Percentiles rank a stretch among this genome's conserved stretches.
phyloP scores from a whole-genome alignment of 2,888 invertebrate species.

The Oligia strigilis region DNA sequence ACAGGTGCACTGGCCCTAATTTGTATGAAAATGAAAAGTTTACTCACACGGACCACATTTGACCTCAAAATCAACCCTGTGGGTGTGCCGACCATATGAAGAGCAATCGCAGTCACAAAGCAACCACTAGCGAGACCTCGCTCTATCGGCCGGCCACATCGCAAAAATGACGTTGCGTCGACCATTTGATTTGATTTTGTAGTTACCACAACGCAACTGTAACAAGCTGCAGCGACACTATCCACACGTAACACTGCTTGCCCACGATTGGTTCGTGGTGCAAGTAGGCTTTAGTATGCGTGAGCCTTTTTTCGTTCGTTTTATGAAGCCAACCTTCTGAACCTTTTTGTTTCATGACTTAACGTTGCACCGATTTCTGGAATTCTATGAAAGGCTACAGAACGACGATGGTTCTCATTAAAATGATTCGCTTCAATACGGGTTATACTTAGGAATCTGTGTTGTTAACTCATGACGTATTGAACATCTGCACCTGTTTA shows the following conservation, averaged over 20 bases:
- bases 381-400: constrained; percentile 9
- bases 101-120: background rate
- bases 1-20: background rate
- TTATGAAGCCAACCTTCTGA: background rate
- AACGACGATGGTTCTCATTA: constrained; percentile 24
- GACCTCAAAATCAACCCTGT: background rate
- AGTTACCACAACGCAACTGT: background rate
- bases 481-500: constrained; percentile 4
- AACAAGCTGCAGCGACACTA: background rate
- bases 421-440: constrained; percentile 40
- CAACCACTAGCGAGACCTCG: background rate
- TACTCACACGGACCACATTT: background rate
- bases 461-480: constrained; percentile 3
- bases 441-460: constrained; percentile 16
- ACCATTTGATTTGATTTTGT: background rate
- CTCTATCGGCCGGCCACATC: background rate
- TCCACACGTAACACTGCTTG: too few relatives aligned
- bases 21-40: background rate
- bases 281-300: background rate
- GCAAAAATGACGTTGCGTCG: background rate
- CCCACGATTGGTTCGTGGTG: too few relatives aligned
- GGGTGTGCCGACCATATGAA: background rate
- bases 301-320: background rate
- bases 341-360: background rate
- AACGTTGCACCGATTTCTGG: constrained; percentile 11